Percentiles rank a stretch among this genome's conserved stretches.
Conservation (phyloP, 2,888 invertebrate genomes). For the Sipha maydis region DNA sequence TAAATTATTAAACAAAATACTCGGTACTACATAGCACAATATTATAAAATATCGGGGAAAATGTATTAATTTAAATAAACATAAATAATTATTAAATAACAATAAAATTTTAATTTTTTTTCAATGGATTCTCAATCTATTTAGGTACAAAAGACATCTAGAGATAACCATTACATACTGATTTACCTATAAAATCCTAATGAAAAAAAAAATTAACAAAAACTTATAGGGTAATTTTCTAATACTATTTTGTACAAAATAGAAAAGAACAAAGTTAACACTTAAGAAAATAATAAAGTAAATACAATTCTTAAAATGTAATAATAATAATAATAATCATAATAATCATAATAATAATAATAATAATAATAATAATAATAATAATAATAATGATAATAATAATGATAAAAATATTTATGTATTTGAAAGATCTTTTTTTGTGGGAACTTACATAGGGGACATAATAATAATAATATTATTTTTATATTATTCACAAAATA, state of each 20-base stretch:
- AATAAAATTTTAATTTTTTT: conserved; percentile 58
- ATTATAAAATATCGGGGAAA: conserved; percentile 54
- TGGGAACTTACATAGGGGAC: conserved; percentile 14
- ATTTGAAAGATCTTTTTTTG: conserved; percentile 50
- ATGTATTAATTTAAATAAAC: conserved; percentile 56
- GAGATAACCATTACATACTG: conserved; percentile 39
- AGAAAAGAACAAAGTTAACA: conserved; percentile 62
- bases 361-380: conserved; percentile 44
- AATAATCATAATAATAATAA: conserved; percentile 46
- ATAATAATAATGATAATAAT: conserved; percentile 44
- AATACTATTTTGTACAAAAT: conserved; percentile 61
- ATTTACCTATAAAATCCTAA: conserved; percentile 56
- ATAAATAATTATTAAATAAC: conserved; percentile 62
- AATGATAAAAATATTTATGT: conserved; percentile 40
- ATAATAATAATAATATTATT: conserved; percentile 37
- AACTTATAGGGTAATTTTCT: conserved; percentile 50
- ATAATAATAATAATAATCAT: conserved; percentile 38
- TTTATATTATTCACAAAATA: conserved; percentile 52
- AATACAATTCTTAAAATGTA: conserved; percentile 59
- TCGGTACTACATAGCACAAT: conserved; percentile 60
- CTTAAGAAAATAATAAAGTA: conserved; percentile 60
- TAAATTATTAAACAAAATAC: conserved; percentile 60
- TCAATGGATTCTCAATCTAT: conserved; percentile 48
- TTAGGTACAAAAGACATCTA: conserved; percentile 58
- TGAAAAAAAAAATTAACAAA: conserved; percentile 59